Percentiles rank a stretch among this genome's conserved stretches.
Conservation (phyloP, 1,140 invertebrate species). For the Potamilus streckersoni region DNA sequence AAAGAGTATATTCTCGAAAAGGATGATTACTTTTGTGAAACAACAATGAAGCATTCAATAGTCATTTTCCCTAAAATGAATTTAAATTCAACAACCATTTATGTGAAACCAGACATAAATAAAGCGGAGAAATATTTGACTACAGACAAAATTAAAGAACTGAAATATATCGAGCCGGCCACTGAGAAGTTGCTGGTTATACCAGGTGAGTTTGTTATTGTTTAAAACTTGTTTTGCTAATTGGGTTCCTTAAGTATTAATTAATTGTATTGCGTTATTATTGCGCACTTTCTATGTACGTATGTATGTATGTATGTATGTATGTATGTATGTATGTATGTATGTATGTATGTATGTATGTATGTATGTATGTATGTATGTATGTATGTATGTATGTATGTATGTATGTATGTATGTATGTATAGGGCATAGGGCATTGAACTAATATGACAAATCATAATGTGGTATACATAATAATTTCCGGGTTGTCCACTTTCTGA, state of each 20-base stretch:
- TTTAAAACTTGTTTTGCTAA: not conserved
- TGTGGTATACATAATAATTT: not conserved
- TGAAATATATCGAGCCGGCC: constrained; percentile 6
- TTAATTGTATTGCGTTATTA: not conserved
- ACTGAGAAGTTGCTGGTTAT: constrained; percentile 21
- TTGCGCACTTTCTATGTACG: not conserved
- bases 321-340: constrained; percentile 10
- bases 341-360: not conserved
- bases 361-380: not conserved
- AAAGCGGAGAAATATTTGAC: constrained; percentile 8
- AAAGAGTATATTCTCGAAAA: constrained; percentile 16
- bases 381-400: constrained; percentile 9
- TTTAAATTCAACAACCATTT: constrained; percentile 14
- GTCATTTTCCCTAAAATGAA: constrained; percentile 22
- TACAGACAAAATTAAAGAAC: constrained; percentile 9
- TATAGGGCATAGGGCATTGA: not conserved
- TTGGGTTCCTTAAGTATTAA: not conserved
- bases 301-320: constrained; percentile 11
- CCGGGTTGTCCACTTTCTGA: not conserved
- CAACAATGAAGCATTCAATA: constrained; percentile 18
- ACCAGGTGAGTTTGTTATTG: constrained; percentile 12
- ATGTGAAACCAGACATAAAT: constrained; percentile 10
- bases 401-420: constrained; percentile 10
- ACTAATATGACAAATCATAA: not conserved
- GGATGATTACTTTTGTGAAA: constrained; percentile 22